These are phyloP conservation scores for Deladenus siricidicola DNA, from an alignment of 2,888 invertebrate genomes.

Conservation along the genomic window DNA sequence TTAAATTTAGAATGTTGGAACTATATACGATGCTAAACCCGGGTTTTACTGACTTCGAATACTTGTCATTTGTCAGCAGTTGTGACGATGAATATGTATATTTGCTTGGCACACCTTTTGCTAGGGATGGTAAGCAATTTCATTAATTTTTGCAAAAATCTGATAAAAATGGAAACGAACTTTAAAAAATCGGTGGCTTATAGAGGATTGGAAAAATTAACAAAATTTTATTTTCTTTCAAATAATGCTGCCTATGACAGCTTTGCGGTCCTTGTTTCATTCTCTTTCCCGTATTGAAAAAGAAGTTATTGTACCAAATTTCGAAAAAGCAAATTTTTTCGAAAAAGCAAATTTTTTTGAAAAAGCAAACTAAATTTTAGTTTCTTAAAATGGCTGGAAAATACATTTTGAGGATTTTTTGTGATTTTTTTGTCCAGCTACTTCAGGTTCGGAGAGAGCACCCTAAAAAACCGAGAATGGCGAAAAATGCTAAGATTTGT, in stretches of 20 bases:
- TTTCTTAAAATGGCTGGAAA: too few species aligned
- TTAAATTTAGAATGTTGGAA: slow-evolving; percentile 41
- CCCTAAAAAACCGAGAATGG: too few species aligned
- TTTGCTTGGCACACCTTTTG: slow-evolving; percentile 29
- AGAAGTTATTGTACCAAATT: too few species aligned
- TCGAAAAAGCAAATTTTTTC: too few species aligned
- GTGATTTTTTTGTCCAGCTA: too few species aligned
- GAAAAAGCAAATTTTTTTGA: too few species aligned
- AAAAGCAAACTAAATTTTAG: too few species aligned
- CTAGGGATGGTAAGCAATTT: slow-evolving; percentile 8
- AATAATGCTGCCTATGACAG: background rate
- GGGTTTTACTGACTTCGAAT: slow-evolving; percentile 33
- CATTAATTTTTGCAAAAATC: background rate
- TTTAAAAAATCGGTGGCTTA: background rate
- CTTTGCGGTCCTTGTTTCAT: slow-evolving; percentile 4
- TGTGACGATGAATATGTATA: slow-evolving; percentile 24
- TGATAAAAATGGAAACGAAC: background rate
- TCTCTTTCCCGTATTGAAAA: too few species aligned
- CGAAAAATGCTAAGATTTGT: too few species aligned
- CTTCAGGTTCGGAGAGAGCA: too few species aligned
- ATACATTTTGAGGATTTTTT: too few species aligned
- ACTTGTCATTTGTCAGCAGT: slow-evolving; percentile 24
- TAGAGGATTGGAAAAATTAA: background rate
- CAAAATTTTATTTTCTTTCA: too few species aligned
- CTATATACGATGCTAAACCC: slow-evolving; percentile 38